Percentiles rank a stretch among this genome's conserved stretches.
These are phyloP conservation scores for Chloroceryle amazona DNA, from an alignment of 2,797 vertebrate genomes.

Conservation along the genomic window DNA sequence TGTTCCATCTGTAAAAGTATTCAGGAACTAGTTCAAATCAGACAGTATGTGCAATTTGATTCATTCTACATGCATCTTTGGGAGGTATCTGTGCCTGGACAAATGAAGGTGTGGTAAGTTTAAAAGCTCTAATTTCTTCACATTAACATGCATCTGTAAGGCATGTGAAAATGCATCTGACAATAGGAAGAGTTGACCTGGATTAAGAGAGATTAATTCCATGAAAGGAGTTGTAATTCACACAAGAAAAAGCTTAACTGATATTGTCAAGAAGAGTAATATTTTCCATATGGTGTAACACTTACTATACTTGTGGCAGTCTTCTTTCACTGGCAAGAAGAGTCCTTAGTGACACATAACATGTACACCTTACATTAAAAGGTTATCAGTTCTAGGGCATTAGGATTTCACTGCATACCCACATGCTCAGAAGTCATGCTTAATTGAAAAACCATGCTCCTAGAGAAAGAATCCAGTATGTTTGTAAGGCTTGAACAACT, in stretches of 20 bases:
- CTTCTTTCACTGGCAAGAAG: background rate
- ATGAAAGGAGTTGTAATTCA: background rate
- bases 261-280: accelerated
- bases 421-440: background rate
- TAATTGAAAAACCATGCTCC: background rate
- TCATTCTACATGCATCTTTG: slow-evolving; percentile 37
- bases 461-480: background rate
- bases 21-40: slow-evolving; percentile 67
- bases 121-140: background rate
- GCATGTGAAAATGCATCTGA: background rate
- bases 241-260: background rate
- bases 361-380: background rate
- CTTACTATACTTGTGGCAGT: background rate
- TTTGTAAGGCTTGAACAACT: background rate
- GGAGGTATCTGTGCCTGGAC: background rate
- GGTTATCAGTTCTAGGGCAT: background rate
- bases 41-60: background rate
- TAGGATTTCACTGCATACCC: background rate
- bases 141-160: background rate
- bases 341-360: background rate
- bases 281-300: background rate
- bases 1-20: slow-evolving; percentile 90
- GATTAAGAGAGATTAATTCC: background rate
- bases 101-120: background rate
- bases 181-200: background rate